Evolutionary conservation across 2,888 invertebrate genomes (phyloP).

Genomic region (Agrochola macilenta): DNA sequence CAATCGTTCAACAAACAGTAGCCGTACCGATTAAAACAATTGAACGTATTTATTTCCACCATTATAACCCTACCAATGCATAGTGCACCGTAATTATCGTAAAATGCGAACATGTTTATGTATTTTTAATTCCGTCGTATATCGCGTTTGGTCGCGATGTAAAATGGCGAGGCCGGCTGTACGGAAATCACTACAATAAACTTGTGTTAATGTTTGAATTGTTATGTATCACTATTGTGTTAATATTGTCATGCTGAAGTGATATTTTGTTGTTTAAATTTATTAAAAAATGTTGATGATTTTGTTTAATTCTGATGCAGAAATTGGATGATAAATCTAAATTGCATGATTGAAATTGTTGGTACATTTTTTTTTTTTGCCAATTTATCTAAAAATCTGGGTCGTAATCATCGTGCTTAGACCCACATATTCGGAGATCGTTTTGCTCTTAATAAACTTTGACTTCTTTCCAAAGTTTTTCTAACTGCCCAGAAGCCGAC

Average conservation of each 20-base stretch:
- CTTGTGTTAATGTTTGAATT: conserved; percentile 80
- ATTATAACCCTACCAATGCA: conserved; percentile 86
- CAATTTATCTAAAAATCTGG: too few species aligned
- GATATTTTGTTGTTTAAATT: conserved; percentile 51
- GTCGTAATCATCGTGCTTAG: too few species aligned
- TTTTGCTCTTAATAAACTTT: not conserved
- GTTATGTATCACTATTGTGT: conserved; percentile 68
- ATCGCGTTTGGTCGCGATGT: conserved; percentile 77
- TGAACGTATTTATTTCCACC: conserved; percentile 78
- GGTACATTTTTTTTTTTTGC: not conserved
- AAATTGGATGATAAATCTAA: not conserved
- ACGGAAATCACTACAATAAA: conserved; percentile 86
- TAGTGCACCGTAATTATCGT: conserved; percentile 87
- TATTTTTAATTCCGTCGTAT: conserved; percentile 89
- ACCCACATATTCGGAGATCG: too few species aligned
- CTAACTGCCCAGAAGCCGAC: not conserved
- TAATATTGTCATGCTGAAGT: conserved; percentile 61
- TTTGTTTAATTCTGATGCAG: not conserved
- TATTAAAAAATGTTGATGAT: conserved; percentile 7
- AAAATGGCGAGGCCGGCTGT: conserved; percentile 78
- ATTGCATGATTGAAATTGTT: not conserved
- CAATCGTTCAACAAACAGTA: conserved; percentile 64
- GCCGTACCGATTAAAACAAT: conserved; percentile 70
- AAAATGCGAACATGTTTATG: conserved; percentile 89
- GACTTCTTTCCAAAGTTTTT: not conserved